A percentile compares a stretch with the other conserved stretches of the same genome.
Conservation (phyloP, 2,113 vertebrate genomes). For the Hippoglossus stenolepis region DNA sequence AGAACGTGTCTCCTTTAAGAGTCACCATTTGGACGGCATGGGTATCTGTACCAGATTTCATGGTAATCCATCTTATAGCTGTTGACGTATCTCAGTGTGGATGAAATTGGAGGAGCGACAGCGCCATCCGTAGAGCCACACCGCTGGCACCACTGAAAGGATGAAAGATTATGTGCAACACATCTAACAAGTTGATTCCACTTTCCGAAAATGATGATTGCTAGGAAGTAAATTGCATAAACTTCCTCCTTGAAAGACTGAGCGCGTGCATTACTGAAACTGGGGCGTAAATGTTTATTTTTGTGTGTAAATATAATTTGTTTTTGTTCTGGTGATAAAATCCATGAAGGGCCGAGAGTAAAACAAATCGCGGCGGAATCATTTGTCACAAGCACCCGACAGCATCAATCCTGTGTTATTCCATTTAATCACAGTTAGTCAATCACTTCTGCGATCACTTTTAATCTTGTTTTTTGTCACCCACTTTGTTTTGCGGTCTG, state of each 20-base stretch:
- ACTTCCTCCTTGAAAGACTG: not conserved
- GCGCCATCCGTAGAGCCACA: not conserved
- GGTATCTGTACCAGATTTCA: not conserved
- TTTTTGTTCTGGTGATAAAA: conserved; percentile 36
- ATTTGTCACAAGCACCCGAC: conserved; percentile 45
- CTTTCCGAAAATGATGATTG: conserved; percentile 26
- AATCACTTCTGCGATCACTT: conserved; percentile 64
- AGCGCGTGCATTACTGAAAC: conserved; percentile 6
- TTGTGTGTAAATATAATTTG: conserved; percentile 29
- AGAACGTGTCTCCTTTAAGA: not conserved
- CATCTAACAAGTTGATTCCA: not conserved
- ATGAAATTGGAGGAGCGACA: not conserved
- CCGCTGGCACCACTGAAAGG: not conserved
- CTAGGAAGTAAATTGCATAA: not conserved
- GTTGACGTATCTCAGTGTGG: not conserved
- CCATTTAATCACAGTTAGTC: conserved; percentile 66
- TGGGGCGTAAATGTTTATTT: conserved; percentile 5
- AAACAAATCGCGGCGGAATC: conserved; percentile 43
- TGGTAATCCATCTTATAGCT: not conserved
- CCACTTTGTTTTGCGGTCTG: conserved; percentile 63
- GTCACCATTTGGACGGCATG: not conserved
- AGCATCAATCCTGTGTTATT: conserved; percentile 52
- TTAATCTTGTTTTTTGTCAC: conserved; percentile 65
- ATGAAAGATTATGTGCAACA: not conserved
- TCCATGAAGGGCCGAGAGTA: conserved; percentile 32